Evolutionary conservation across 2,888 invertebrate genomes (phyloP), one percentile per base, ranked within the genome.

Genomic region (Mythimna ferrago): DNA sequence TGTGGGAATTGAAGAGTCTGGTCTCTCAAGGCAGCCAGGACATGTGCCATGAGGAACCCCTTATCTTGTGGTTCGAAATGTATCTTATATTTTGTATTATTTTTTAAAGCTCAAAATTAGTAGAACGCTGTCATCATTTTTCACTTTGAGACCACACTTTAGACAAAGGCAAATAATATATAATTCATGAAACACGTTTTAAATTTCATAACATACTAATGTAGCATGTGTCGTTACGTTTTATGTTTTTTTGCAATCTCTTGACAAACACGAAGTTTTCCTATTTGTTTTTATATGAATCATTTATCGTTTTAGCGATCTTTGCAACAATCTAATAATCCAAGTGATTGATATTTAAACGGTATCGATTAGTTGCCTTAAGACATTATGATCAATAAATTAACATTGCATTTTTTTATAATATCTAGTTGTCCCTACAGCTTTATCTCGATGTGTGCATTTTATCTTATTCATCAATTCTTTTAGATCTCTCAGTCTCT

Each of bases 161-260:
- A 41, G 58, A 51, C 11, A 57, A 66, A 32, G 5, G 7, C 32
- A 41, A 66, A 66, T 66, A 66, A 41, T 75, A 41, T 57, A 66
- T 66, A 66, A 41, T 75, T 66, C 3, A 21, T 51, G 16, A 41
- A 51, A 57, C 11, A 7, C 10, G 1, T 4, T 56, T 26, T 11
- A 66, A 74, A 21, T 21, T 10, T 32, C n/a, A 6, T 48, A 16
- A 0, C 4, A 6, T 2, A 32, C 2, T 6, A 6, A 32, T 44
- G 11, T 21, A 26, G 74, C 2, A 32, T 32, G 32, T 32, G 32
- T 3, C 32, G 32, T 53, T 53, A 44, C 0, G 9, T 41, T 56
- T n/a, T 16, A 48, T 57, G 19, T 10, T 32, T 19, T 51, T 2
- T 26, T 32, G 19, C 56, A 76, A 21, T 57, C 4, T 19, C 10